These are phyloP conservation scores for Ammodytes marinus DNA, from an alignment of 2,113 vertebrate species.

Conservation along the genomic window DNA sequence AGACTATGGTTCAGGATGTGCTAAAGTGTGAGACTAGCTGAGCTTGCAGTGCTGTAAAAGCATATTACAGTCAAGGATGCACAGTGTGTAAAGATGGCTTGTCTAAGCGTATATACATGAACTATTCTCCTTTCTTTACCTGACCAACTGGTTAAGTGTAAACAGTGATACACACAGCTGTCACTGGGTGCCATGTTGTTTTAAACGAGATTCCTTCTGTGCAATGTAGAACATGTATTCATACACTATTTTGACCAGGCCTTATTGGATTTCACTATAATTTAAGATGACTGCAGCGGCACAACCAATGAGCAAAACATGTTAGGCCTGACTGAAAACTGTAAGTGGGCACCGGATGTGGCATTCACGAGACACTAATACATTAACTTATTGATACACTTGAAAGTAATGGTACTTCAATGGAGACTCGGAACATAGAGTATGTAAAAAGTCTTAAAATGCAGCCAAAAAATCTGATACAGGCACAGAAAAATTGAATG, in stretches of 20 bases:
- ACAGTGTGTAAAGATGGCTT: background rate
- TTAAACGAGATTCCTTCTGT: background rate
- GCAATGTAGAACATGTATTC: too few species aligned
- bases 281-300: background rate
- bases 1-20: slow-evolving; percentile 8
- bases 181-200: background rate
- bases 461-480: background rate
- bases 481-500: background rate
- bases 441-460: too few species aligned
- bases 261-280: background rate
- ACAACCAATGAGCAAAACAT: background rate
- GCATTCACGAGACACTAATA: background rate
- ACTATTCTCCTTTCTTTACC: background rate
- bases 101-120: slow-evolving; percentile 27
- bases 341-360: background rate
- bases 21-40: slow-evolving; percentile 2
- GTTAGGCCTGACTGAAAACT: background rate
- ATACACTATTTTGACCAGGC: background rate
- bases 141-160: background rate
- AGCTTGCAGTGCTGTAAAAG: slow-evolving; percentile 35
- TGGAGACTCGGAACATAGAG: background rate
- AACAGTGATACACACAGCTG: background rate
- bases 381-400: background rate
- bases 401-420: background rate
- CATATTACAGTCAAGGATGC: slow-evolving; percentile 17